Base-by-base conservation (phyloP, 2,113 vertebrate species). In the Stomatorhinus ivindoensis region DNA sequence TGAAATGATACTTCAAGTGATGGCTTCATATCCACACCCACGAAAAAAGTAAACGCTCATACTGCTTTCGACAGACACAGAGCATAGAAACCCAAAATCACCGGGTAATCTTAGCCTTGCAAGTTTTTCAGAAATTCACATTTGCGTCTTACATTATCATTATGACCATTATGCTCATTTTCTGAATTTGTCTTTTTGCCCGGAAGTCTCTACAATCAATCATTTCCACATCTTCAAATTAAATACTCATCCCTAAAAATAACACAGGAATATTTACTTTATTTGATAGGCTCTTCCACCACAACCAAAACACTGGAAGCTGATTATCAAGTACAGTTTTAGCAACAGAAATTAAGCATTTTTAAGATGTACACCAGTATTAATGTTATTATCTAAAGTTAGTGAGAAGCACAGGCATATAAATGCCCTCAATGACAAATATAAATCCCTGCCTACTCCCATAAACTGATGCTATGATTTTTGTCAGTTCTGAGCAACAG, bases 1-100 rank as follows among this genome's bases (percentile, higher is more conserved):
- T 42, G 35, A 65, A 90, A 83, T 42, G 83, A 90, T 50, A 90
- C 87, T 90, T 83, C 31, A 88, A 88, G 76, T 82, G 53, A 47
- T 50, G 87, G 61, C 83, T 85, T 47, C 69, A 65, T 61, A 21
- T 24, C 73, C 89, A 85, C 53, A 80, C 51, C 42, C 80, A 89
- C 24, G 80, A 24, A 35, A 46, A 61, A 89, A 89, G 21, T 21
- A 17, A 6, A n/a, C 3, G 1, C 58, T 39, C 46, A 69, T 48
- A 73, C 21, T 46, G 80, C 88, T 53, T 31, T 84, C 39, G 6
- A 88, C 19, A 83, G 42, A 84, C 65, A 48, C 21, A 50, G 65
- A 19, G 47, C 46, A 53, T 19, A 39, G 6, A 51, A 80, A 46
- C 7, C 46, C 47, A 27, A 8, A 8, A 50, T 35, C n/a, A 21